Base-by-base conservation (phyloP, 2,888 invertebrate species). In the Beris morrisii region DNA sequence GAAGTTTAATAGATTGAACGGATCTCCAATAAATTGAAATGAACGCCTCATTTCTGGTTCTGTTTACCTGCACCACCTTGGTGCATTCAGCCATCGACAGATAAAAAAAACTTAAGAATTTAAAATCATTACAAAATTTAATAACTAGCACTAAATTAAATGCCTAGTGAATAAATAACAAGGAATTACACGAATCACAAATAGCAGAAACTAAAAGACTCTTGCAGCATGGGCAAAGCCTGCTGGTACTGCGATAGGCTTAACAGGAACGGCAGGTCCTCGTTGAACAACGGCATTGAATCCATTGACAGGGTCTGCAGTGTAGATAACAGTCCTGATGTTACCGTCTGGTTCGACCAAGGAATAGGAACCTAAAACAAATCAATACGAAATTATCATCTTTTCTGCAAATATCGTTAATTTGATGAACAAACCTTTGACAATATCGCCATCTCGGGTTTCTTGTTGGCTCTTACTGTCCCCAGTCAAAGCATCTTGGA, bases 401-500 rank as follows among this genome's bases (percentile, higher is more conserved):
- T 28, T n/a, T 59, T 48, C 7, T 28, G 31, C 2, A 13, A 50
- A 52, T 52, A 7, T 5, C 54, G 43, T 38, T 11, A 11, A 56
- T 11, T 15, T 6, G 15, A 15, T 2, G 4, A 5, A 12, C 45
- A n/a, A 54, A 56, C 76, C 76, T 70, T 74, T 86, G 15, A 88
- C 88, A 9, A 87, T 83, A 73, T 87, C 87, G 0, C 87, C 87
- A 56, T 84, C 84, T 12, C 87, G 82, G 50, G 82, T 75, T 74
- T 85, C 84, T 68, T 82, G 80, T 74, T 84, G 84, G 71, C 82
- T 82, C 74, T 84, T 84, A 71, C 80, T 83, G 76, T 85, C 80
- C 75, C 88, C 88, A 70, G 88, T 88, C 30, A 88, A 74, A 58
- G 85, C 83, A 76, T 88, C 88, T 74, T 88, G 86, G 69, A 88